These are phyloP conservation scores for Peromyscus aztecus DNA, from an alignment of 2,797 vertebrate species.

Conservation along the genomic window DNA sequence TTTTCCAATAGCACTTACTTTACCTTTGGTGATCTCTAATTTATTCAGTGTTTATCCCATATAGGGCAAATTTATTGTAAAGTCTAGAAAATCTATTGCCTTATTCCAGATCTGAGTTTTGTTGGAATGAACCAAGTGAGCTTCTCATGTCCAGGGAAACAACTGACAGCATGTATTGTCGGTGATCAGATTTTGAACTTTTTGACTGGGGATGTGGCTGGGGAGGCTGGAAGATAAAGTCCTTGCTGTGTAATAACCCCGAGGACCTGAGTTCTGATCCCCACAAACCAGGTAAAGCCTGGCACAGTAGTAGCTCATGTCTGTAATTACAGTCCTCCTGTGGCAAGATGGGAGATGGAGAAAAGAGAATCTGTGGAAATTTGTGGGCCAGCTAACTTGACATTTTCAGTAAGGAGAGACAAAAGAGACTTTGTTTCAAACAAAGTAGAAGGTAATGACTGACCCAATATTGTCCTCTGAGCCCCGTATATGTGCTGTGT, in stretches of 20 bases:
- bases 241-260: background rate
- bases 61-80: background rate
- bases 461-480: background rate
- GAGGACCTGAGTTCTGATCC: background rate
- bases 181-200: conserved; percentile 13
- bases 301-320: background rate
- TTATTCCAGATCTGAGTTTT: background rate
- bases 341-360: background rate
- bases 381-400: background rate
- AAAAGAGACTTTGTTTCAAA: background rate
- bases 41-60: background rate
- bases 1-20: background rate
- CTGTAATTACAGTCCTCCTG: background rate
- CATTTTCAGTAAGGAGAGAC: background rate
- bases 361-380: background rate
- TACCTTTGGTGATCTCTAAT: background rate
- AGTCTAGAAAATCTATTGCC: background rate
- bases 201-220: background rate
- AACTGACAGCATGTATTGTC: background rate
- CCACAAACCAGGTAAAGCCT: background rate
- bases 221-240: background rate
- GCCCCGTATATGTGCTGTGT: background rate
- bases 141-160: conserved; percentile 4
- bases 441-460: background rate
- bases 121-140: background rate